Percentiles rank a stretch among this genome's conserved stretches.
These are phyloP conservation scores for Stegodyphus mimosarum DNA, from an alignment of 1,140 invertebrate species.

Conservation along the genomic window DNA sequence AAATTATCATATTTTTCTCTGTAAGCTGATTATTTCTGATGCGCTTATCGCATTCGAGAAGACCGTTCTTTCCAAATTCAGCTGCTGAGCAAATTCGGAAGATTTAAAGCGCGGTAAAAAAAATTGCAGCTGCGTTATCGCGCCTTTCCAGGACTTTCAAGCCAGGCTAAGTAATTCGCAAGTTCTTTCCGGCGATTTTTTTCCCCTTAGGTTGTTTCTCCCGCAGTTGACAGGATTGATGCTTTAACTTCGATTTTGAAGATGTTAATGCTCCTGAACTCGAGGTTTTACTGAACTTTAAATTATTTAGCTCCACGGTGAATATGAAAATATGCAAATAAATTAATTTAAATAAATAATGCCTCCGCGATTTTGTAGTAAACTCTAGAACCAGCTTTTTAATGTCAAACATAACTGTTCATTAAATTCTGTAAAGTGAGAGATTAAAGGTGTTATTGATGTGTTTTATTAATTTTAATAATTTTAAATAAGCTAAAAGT, in stretches of 20 bases:
- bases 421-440: too few relatives aligned
- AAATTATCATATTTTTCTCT: slow-evolving; percentile 58
- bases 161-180: slow-evolving; percentile 43
- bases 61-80: neutral
- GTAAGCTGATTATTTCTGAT: slow-evolving; percentile 58
- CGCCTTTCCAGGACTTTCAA: slow-evolving; percentile 19
- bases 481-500: too few relatives aligned
- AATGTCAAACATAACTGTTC: too few relatives aligned
- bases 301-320: too few relatives aligned
- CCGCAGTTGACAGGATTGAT: slow-evolving; percentile 19
- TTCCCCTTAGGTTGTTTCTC: slow-evolving; percentile 3
- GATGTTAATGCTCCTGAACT: neutral
- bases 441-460: too few relatives aligned
- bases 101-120: slow-evolving; percentile 8
- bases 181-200: slow-evolving; percentile 23
- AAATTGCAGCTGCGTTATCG: slow-evolving; percentile 18
- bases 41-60: slow-evolving; percentile 27
- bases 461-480: too few relatives aligned
- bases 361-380: too few relatives aligned
- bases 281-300: neutral
- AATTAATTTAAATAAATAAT: too few relatives aligned
- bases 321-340: too few relatives aligned
- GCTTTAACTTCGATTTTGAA: neutral
- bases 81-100: neutral
- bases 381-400: too few relatives aligned